Evolutionary conservation across 2,113 vertebrate genomes (phyloP).

Genomic region (Catagonus wagneri): DNA sequence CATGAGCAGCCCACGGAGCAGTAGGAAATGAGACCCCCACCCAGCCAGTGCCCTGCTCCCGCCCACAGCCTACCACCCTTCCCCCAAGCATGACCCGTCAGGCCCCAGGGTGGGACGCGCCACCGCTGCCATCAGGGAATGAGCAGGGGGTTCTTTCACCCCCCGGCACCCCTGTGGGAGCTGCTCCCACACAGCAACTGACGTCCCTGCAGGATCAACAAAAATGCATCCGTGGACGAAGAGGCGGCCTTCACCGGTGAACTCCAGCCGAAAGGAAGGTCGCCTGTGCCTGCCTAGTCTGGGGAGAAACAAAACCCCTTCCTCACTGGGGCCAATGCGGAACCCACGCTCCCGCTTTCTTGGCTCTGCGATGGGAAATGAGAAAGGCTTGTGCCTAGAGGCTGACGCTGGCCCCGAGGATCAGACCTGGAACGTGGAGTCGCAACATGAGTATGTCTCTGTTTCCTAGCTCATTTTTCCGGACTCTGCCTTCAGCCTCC

Average conservation of each 20-base stretch:
- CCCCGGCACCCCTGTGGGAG: constrained; percentile 5
- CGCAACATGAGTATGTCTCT: neutral
- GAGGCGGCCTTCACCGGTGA: constrained; percentile 41
- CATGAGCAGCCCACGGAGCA: constrained; percentile 87
- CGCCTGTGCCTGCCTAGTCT: neutral
- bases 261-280: neutral
- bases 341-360: neutral
- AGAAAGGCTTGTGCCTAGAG: constrained; percentile 10
- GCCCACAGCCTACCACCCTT: neutral
- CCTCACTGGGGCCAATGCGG: neutral
- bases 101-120: neutral
- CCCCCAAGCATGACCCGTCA: neutral
- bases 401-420: neutral
- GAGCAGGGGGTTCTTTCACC: constrained; percentile 13
- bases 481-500: constrained; percentile 18
- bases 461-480: constrained; percentile 50
- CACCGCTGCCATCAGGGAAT: neutral
- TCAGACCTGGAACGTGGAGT: constrained; percentile 70
- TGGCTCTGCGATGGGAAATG: neutral
- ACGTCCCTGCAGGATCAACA: constrained; percentile 58
- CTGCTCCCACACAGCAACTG: neutral
- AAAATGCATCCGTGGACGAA: constrained; percentile 19
- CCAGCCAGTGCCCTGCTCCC: neutral
- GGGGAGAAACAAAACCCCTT: constrained; percentile 14
- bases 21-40: constrained; percentile 45